Conservation (phyloP, 2,888 invertebrate genomes). For the Metopia argyrocephala region DNA sequence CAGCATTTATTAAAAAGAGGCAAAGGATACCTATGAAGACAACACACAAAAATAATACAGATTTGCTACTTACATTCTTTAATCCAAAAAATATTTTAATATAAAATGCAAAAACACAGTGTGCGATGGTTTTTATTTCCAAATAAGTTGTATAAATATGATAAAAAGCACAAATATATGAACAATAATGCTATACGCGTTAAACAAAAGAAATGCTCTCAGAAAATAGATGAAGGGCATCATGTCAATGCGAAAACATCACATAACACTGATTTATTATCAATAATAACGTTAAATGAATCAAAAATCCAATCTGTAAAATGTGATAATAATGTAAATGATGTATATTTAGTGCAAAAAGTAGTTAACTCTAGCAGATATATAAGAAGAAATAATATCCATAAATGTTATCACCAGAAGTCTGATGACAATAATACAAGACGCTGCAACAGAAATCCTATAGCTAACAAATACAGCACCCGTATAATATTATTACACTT, state of each 20-base stretch:
- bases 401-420: constrained; percentile 40
- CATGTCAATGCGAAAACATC: constrained; percentile 31
- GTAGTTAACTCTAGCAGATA: constrained; percentile 48
- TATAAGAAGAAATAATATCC: constrained; percentile 29
- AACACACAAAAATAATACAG: background rate
- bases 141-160: constrained; percentile 59
- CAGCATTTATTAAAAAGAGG: background rate
- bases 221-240: constrained; percentile 6
- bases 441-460: constrained; percentile 27
- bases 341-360: constrained; percentile 58
- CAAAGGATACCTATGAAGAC: constrained; percentile 2
- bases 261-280: constrained; percentile 27
- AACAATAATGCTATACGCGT: constrained; percentile 51
- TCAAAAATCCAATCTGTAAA: constrained; percentile 46
- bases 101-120: constrained; percentile 77
- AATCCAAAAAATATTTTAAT: background rate
- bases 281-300: constrained; percentile 42
- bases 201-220: constrained; percentile 32
- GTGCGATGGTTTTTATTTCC: constrained; percentile 74
- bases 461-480: constrained; percentile 20
- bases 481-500: constrained; percentile 72
- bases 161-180: constrained; percentile 28
- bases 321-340: constrained; percentile 60
- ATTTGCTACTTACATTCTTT: background rate
- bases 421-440: constrained; percentile 26